phyloP scores from a whole-genome alignment of 2,888 invertebrate genomes.

The Eretmocerus hayati region DNA sequence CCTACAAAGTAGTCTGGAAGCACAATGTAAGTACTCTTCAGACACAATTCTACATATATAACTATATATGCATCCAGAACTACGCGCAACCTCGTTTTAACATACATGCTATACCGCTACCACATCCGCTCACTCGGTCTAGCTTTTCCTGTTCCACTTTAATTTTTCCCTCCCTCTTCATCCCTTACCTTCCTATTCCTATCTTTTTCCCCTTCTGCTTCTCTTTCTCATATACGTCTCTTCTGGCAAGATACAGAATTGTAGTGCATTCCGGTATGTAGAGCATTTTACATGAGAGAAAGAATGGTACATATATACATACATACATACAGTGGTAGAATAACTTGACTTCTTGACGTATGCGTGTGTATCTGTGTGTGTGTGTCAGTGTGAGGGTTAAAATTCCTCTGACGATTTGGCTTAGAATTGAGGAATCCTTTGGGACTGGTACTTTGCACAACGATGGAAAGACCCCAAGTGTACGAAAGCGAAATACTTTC shows the following conservation, averaged over 20 bases:
- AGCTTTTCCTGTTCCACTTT: constrained; percentile 3
- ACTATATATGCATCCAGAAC: too few species aligned
- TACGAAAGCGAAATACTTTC: too few species aligned
- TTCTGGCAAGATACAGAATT: background rate
- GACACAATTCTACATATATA: background rate
- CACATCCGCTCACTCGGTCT: background rate
- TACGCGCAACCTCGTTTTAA: too few species aligned
- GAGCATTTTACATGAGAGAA: constrained; percentile 14
- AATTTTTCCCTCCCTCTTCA: constrained; percentile 3
- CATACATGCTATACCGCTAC: too few species aligned
- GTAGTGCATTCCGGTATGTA: constrained; percentile 13
- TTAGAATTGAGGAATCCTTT: constrained; percentile 8
- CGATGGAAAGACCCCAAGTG: too few species aligned
- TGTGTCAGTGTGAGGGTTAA: too few species aligned
- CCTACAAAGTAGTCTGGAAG: constrained; percentile 74
- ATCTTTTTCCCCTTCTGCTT: background rate
- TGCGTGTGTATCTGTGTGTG: too few species aligned
- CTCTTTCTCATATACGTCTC: background rate
- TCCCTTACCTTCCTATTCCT: background rate
- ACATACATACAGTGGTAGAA: background rate
- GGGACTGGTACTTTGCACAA: too few species aligned
- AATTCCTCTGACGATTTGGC: constrained; percentile 17
- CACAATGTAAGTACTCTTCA: constrained; percentile 62
- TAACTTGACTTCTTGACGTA: constrained; percentile 4
- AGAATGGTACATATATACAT: background rate